phyloP scores from a whole-genome alignment of 92 coral and sea anemone species.

The Umimayanthus kanabou region DNA sequence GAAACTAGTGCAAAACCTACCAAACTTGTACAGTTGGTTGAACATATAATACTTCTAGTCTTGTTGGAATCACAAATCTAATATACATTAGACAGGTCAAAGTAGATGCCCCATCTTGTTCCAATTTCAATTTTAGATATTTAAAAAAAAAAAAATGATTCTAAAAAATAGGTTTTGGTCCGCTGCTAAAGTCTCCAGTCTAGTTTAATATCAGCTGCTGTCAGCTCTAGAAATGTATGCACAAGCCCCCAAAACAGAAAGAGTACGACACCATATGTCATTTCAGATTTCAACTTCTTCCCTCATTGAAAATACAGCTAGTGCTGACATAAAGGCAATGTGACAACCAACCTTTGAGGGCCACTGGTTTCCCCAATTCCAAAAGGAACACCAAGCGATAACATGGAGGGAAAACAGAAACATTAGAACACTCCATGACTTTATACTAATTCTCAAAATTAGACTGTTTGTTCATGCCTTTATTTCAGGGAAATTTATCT shows the following conservation, averaged over 20 bases:
- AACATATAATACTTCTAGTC: too few species aligned
- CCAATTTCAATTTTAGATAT: not conserved
- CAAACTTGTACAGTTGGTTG: not conserved
- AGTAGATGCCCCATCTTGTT: not conserved
- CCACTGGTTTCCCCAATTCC: constrained; percentile 42
- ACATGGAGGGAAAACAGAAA: constrained; percentile 40
- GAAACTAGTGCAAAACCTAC: not conserved
- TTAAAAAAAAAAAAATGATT: too few species aligned
- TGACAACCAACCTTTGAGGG: constrained; percentile 39
- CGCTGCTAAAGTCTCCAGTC: not conserved
- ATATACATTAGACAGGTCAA: not conserved
- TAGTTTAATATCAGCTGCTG: not conserved
- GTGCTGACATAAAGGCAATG: constrained; percentile 5
- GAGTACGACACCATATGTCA: not conserved
- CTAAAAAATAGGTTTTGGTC: not conserved
- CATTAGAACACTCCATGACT: constrained; percentile 14
- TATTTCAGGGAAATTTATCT: not conserved
- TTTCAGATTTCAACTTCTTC: not conserved
- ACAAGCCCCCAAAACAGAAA: not conserved
- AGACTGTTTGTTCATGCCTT: not conserved
- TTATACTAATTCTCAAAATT: not conserved
- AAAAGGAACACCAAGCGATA: constrained; percentile 18
- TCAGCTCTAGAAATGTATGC: not conserved
- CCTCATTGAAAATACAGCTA: not conserved
- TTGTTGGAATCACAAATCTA: not conserved